These are phyloP conservation scores for Pachycephala philippinensis DNA, from an alignment of 2,113 vertebrate species.

Conservation along the genomic window DNA sequence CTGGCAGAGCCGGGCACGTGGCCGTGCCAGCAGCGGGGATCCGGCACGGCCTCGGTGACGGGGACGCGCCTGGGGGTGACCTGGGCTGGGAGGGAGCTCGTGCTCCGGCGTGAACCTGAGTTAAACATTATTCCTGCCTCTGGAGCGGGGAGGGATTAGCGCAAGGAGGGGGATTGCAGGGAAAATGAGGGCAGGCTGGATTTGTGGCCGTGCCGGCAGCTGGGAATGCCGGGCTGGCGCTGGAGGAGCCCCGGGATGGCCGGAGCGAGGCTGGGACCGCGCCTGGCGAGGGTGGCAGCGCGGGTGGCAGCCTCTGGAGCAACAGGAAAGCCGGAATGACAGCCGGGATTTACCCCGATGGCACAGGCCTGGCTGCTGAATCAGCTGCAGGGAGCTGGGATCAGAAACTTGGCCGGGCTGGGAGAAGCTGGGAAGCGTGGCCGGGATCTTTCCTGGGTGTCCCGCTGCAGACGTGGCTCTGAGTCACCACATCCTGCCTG, in stretches of 20 bases:
- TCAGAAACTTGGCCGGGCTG: background rate
- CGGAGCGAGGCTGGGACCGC: background rate
- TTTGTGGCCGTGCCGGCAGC: background rate
- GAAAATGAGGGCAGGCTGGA: background rate
- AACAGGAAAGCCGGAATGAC: background rate
- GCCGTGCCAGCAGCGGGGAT: background rate
- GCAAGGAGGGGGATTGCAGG: background rate
- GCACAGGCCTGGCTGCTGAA: background rate
- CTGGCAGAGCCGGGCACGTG: background rate
- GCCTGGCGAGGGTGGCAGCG: rapidly evolving
- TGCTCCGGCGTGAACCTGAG: background rate
- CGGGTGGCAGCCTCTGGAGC: background rate
- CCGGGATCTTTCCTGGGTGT: conserved; percentile 18
- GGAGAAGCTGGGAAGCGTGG: background rate
- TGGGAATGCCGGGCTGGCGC: background rate
- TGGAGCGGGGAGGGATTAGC: background rate
- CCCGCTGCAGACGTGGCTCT: conserved; percentile 8
- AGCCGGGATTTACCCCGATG: background rate
- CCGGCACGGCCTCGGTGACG: rapidly evolving
- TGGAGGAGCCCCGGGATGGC: background rate
- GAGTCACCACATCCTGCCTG: conserved; percentile 20
- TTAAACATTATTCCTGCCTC: background rate
- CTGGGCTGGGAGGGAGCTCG: background rate
- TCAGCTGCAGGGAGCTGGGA: background rate
- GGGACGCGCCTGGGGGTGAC: background rate